Conservation (phyloP, 2,797 vertebrate genomes). For the Acanthurus tractus region DNA sequence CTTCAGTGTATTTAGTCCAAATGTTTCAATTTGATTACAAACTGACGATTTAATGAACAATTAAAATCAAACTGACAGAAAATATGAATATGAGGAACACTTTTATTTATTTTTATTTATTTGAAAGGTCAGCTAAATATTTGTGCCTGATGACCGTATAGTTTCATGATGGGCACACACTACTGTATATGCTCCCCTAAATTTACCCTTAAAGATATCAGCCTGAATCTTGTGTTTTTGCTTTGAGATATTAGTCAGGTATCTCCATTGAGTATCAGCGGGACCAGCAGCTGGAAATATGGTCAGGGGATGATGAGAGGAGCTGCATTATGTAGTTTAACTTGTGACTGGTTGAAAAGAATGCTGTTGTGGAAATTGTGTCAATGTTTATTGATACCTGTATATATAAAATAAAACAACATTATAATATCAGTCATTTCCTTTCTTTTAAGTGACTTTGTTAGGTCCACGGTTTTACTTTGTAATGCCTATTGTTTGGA, state of each 20-base stretch:
- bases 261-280: neutral
- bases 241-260: slow-evolving; percentile 15
- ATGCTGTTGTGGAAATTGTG: slow-evolving; percentile 34
- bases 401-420: slow-evolving; percentile 67
- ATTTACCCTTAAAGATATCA: neutral
- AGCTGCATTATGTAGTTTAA: neutral
- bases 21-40: slow-evolving; percentile 9
- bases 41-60: slow-evolving; percentile 22
- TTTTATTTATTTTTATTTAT: neutral
- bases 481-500: neutral
- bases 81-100: slow-evolving; percentile 11
- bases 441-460: neutral
- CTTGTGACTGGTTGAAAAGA: slow-evolving; percentile 17
- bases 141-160: slow-evolving; percentile 70
- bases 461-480: neutral
- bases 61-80: slow-evolving; percentile 4
- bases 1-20: slow-evolving; percentile 20
- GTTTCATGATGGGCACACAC: slow-evolving; percentile 61
- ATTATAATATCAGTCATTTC: neutral
- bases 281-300: neutral
- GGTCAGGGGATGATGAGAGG: neutral
- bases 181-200: slow-evolving; percentile 10
- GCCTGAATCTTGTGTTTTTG: slow-evolving; percentile 15
- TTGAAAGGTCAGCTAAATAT: slow-evolving; percentile 30
- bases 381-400: slow-evolving; percentile 42